Evolutionary conservation across 1,140 invertebrate genomes (phyloP), one percentile per base, ranked within the genome.

Genomic region (Pogonus chalceus): DNA sequence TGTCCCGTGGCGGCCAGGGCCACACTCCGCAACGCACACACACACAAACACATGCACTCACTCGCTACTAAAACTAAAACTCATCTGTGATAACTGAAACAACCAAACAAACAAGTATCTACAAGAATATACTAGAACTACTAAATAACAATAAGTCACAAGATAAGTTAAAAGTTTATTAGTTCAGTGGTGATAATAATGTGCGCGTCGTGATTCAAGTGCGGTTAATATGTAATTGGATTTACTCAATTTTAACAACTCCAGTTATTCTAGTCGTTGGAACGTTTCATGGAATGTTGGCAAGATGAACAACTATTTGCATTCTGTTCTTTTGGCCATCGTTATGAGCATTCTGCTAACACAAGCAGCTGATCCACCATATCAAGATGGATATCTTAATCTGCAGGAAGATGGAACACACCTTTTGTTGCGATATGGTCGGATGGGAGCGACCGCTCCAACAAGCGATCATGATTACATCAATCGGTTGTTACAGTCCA

Each of bases 291-390:
- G 66, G 65, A 65, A 68, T 54, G 57, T 48, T 49, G 57, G 51
- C 60, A 70, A 55, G 58, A 70, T 70, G 68, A 69, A 65, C 7
- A 43, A 16, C 60, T 63, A 61, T 55, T 65, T 70, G 59, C 65
- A 69, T 55, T 66, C 68, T 49, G 57, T 58, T 48, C 53, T 70
- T 43, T 56, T 70, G 49, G 66, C 67, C 23, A 54, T 68, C 46
- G 64, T 14, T 7, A 62, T 69, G 59, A 63, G 65, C 48, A 64
- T 70, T 49, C 68, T 70, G 53, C 58, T 70, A 48, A 70, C 68
- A 48, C 67, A 67, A 56, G 68, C 68, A 23, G 60, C 64, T 23
- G 67, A 70, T 58, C 68, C 68, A 18, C 67, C 68, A 21, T 39
- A 16, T 22, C 23, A 52, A 48, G n/a, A n/a, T n/a, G 20, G 22